Percentiles rank a stretch among this genome's conserved stretches.
Conservation (phyloP, 2,797 vertebrate genomes). For the Muscicapa comitata region DNA sequence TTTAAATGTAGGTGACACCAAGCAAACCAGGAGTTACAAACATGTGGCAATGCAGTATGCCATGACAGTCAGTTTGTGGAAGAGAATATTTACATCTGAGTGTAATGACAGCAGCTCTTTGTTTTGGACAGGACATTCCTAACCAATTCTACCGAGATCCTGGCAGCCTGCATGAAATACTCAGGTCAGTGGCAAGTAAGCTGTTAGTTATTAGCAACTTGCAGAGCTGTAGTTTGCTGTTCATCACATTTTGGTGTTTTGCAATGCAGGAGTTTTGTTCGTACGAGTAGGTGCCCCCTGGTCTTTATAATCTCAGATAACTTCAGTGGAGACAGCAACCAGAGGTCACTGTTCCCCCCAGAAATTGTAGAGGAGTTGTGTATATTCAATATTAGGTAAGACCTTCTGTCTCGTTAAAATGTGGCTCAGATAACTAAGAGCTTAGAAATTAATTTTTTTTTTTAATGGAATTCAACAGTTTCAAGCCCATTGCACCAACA, state of each 20-base stretch:
- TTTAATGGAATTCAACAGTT: slow-evolving; percentile 76
- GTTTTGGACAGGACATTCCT: slow-evolving; percentile 86
- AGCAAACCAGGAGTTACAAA: not conserved
- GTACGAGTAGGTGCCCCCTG: slow-evolving; percentile 82
- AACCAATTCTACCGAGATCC: slow-evolving; percentile 94
- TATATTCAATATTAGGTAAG: slow-evolving; percentile 85
- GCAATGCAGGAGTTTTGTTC: slow-evolving; percentile 80
- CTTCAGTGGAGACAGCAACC: slow-evolving; percentile 83
- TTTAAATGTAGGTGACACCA: not conserved
- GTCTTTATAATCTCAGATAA: slow-evolving; percentile 91
- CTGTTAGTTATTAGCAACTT: not conserved
- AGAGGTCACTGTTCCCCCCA: slow-evolving; percentile 83
- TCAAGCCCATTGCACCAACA: slow-evolving; percentile 94
- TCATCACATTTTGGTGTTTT: not conserved
- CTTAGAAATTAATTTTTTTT: slow-evolving; percentile 17
- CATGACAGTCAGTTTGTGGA: not conserved
- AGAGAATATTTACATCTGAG: not conserved
- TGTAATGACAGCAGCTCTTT: not conserved
- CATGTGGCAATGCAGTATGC: not conserved
- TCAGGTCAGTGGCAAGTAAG: slow-evolving; percentile 80
- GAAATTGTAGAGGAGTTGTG: slow-evolving; percentile 85
- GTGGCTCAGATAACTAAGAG: not conserved
- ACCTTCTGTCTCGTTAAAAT: not conserved
- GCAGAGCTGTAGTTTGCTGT: not conserved
- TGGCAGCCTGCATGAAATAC: slow-evolving; percentile 82